Percentiles rank a stretch among this genome's conserved stretches.
These are phyloP conservation scores for Brassicogethes aeneus DNA, from an alignment of 2,888 invertebrate genomes.

Conservation along the genomic window DNA sequence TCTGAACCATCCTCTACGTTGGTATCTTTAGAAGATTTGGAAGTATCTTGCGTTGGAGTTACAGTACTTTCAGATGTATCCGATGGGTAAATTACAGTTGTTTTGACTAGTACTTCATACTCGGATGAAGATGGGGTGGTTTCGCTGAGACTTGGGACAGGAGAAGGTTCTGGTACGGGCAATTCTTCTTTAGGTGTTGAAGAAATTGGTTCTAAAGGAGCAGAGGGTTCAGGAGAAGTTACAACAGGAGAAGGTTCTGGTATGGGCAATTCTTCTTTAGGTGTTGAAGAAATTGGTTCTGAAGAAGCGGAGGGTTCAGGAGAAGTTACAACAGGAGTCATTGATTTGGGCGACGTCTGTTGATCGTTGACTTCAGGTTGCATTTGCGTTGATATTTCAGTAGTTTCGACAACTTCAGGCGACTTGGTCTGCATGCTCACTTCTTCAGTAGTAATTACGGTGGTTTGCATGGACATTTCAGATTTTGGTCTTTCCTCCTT, in stretches of 20 bases:
- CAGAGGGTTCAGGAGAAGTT: slow-evolving; percentile 16
- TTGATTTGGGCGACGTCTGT: slow-evolving; percentile 45
- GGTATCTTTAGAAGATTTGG: slow-evolving; percentile 5
- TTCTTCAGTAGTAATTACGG: slow-evolving; percentile 28
- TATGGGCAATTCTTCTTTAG: slow-evolving; percentile 10
- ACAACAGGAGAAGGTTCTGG: slow-evolving; percentile 11
- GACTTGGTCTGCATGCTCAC: slow-evolving; percentile 40
- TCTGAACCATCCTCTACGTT: slow-evolving; percentile 10
- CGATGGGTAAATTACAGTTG: slow-evolving; percentile 47
- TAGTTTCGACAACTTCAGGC: slow-evolving; percentile 29
- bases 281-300: slow-evolving; percentile 9
- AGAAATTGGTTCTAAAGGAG: slow-evolving; percentile 16
- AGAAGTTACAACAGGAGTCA: slow-evolving; percentile 45
- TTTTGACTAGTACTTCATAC: slow-evolving; percentile 53
- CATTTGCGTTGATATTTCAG: slow-evolving; percentile 27
- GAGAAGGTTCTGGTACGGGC: slow-evolving; percentile 40
- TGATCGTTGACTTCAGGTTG: slow-evolving; percentile 23
- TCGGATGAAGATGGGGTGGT: slow-evolving; percentile 22
- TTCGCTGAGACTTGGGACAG: slow-evolving; percentile 35
- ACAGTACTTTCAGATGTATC: slow-evolving; percentile 18
- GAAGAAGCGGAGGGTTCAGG: slow-evolving; percentile 34
- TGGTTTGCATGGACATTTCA: slow-evolving; percentile 37
- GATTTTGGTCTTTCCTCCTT: slow-evolving; percentile 21
- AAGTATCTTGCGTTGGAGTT: slow-evolving; percentile 2
- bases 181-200: slow-evolving; percentile 14